A percentile compares a stretch with the other conserved stretches of the same genome.
These are phyloP conservation scores for Polyergus mexicanus DNA, from an alignment of 1,140 invertebrate species.

Conservation along the genomic window DNA sequence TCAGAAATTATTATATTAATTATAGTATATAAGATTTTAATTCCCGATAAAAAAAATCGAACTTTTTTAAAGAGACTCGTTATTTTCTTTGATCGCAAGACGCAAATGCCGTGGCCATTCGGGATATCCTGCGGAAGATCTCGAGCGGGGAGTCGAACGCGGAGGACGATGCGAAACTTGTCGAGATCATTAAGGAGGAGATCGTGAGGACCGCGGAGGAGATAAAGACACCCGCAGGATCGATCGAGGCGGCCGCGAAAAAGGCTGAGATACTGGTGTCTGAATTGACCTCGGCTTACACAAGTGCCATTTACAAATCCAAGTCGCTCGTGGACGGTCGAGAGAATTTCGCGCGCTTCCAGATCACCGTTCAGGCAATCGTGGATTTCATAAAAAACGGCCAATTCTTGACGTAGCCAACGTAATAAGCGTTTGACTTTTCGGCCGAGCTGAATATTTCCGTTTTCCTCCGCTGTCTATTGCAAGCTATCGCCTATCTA, in stretches of 20 bases:
- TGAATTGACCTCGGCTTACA: slow-evolving; percentile 76
- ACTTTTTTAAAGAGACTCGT: neutral
- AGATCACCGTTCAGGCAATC: slow-evolving; percentile 73
- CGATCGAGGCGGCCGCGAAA: slow-evolving; percentile 72
- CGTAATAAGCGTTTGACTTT: neutral
- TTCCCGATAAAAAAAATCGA: neutral
- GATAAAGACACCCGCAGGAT: slow-evolving; percentile 67
- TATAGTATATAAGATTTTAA: neutral
- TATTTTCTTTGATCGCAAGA: slow-evolving; percentile 54
- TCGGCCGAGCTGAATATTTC: neutral
- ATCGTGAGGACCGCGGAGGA: slow-evolving; percentile 68
- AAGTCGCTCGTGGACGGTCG: slow-evolving; percentile 67
- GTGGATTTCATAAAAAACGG: slow-evolving; percentile 76
- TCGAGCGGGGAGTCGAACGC: slow-evolving; percentile 62
- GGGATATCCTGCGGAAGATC: slow-evolving; percentile 67
- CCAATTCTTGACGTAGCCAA: slow-evolving; percentile 44
- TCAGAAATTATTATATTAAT: neutral
- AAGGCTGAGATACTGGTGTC: slow-evolving; percentile 74
- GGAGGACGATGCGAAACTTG: slow-evolving; percentile 66
- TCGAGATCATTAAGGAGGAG: slow-evolving; percentile 72
- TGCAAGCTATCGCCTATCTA: neutral
- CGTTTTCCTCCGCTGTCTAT: neutral
- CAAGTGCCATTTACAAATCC: slow-evolving; percentile 74
- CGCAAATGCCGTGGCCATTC: slow-evolving; percentile 45
- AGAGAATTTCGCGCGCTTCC: slow-evolving; percentile 69